Percentiles rank a stretch among this genome's conserved stretches.
Evolutionary conservation across 2,888 invertebrate species (phyloP).

Genomic region (Neoscelio sp.): DNA sequence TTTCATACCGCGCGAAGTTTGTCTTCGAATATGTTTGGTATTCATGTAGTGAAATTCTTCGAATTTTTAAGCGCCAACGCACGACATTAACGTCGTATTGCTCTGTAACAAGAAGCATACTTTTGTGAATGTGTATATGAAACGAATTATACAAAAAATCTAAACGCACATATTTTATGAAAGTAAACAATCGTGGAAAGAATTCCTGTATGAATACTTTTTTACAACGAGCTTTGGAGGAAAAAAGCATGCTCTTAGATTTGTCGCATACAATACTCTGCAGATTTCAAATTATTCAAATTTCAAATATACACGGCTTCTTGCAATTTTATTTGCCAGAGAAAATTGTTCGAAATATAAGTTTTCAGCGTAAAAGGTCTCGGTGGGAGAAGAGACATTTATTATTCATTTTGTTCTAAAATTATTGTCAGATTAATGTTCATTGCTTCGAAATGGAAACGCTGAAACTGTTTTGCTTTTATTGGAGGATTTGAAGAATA

Average conservation of each 20-base stretch:
- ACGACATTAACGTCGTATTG: background rate
- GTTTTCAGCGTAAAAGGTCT: background rate
- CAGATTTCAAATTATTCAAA: conserved; percentile 42
- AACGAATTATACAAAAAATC: conserved; percentile 9
- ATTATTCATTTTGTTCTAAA: background rate
- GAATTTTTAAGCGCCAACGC: conserved; percentile 3
- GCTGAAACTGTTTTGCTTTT: too few relatives aligned
- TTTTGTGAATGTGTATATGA: background rate
- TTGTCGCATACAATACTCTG: conserved; percentile 40
- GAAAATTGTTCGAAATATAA: background rate
- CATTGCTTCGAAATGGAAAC: too few relatives aligned
- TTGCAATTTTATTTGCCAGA: background rate
- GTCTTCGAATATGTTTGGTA: background rate
- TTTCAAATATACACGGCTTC: conserved; percentile 20
- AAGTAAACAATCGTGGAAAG: conserved; percentile 43
- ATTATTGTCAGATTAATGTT: too few relatives aligned
- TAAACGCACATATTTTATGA: conserved; percentile 46
- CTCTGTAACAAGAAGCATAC: background rate
- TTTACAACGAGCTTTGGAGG: background rate
- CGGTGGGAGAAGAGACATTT: background rate
- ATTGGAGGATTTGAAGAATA: too few relatives aligned
- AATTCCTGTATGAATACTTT: conserved; percentile 41
- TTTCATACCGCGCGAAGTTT: background rate
- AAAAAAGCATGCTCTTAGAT: conserved; percentile 24
- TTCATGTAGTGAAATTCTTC: background rate